Evolutionary conservation across 2,888 invertebrate species (phyloP).

Genomic region (Acanthopleura granulata): DNA sequence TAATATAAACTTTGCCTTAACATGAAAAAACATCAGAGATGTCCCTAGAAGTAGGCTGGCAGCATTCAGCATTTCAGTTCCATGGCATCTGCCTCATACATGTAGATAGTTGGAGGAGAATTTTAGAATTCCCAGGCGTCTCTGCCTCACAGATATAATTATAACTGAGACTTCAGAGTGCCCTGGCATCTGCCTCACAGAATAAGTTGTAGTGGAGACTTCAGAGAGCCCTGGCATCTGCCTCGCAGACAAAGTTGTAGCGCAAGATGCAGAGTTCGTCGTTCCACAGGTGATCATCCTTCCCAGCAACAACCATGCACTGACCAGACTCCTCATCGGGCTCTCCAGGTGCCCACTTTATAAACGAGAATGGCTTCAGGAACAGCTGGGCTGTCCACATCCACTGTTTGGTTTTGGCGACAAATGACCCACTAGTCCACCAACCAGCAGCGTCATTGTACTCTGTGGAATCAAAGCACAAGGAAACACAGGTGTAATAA

Average conservation of each 20-base stretch:
- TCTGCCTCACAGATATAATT: too few relatives aligned
- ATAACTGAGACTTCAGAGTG: too few relatives aligned
- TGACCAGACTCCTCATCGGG: slow-evolving; percentile 50
- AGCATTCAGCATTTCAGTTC: too few relatives aligned
- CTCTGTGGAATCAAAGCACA: slow-evolving; percentile 33
- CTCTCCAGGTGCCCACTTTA: slow-evolving; percentile 56
- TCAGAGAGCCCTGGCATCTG: neutral
- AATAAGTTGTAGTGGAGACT: neutral
- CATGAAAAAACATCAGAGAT: too few relatives aligned
- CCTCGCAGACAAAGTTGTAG: slow-evolving; percentile 57
- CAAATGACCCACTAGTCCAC: slow-evolving; percentile 61
- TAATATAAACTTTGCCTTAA: too few relatives aligned
- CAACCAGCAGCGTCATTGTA: slow-evolving; percentile 42
- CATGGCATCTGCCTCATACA: too few relatives aligned
- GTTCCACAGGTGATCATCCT: slow-evolving; percentile 51
- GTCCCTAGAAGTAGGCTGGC: too few relatives aligned
- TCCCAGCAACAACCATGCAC: slow-evolving; percentile 50
- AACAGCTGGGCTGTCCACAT: slow-evolving; percentile 55
- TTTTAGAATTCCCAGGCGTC: too few relatives aligned
- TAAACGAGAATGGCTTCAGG: slow-evolving; percentile 49
- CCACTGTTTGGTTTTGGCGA: slow-evolving; percentile 53
- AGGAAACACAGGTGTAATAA: too few relatives aligned
- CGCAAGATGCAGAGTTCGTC: slow-evolving; percentile 50
- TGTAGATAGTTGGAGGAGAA: too few relatives aligned
- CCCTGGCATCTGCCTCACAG: too few relatives aligned